Evolutionary conservation across 2,797 vertebrate genomes (phyloP).

Genomic region (Hydrolagus colliei): DNA sequence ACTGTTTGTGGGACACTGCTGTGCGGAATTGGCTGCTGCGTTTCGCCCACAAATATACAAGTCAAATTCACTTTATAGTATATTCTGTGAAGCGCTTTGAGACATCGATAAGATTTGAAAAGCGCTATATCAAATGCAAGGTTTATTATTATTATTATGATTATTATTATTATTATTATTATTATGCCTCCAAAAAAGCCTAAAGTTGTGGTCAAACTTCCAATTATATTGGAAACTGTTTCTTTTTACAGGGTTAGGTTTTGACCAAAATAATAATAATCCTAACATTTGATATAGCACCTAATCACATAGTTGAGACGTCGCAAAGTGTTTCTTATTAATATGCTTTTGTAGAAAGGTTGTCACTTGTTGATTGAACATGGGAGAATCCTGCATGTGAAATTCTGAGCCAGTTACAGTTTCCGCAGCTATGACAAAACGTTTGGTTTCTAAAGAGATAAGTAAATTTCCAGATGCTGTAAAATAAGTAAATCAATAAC

Average conservation of each 20-base stretch:
- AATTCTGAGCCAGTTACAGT: not conserved
- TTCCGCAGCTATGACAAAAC: not conserved
- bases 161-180: not conserved
- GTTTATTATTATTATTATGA: not conserved
- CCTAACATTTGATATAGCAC: too few relatives aligned
- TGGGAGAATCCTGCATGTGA: not conserved
- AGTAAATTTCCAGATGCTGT: not conserved
- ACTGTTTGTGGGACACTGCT: not conserved
- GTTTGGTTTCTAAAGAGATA: not conserved
- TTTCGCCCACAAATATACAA: too few relatives aligned
- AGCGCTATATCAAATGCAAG: too few relatives aligned
- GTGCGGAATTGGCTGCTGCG: not conserved
- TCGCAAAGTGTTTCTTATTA: not conserved
- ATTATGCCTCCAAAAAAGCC: not conserved
- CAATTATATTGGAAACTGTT: not conserved
- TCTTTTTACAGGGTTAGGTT: not conserved
- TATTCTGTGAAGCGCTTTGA: too few relatives aligned
- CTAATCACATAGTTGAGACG: too few relatives aligned
- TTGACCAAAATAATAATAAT: too few relatives aligned
- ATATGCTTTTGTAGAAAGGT: not conserved
- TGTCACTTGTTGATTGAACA: not conserved
- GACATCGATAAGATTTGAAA: too few relatives aligned
- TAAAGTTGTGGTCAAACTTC: not conserved
- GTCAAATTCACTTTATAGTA: too few relatives aligned
- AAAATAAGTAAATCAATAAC: not conserved